A percentile compares a stretch with the other conserved stretches of the same genome.
Evolutionary conservation across 2,113 vertebrate species (phyloP).

Genomic region (Mobula birostris): DNA sequence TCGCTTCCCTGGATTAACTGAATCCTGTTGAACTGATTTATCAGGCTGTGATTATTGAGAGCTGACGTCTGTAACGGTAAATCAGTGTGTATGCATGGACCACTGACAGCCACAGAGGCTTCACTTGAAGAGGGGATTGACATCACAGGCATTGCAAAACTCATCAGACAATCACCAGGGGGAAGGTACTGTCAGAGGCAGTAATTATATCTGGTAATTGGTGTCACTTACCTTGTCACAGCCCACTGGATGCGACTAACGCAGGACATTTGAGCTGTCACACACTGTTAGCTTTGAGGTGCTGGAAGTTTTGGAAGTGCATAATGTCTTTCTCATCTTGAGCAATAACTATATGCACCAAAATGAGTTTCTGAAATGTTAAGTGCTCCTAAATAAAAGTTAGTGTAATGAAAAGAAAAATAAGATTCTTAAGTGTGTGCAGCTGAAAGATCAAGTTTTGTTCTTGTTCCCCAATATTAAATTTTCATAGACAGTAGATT

Average conservation of each 20-base stretch:
- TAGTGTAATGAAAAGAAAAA: constrained; percentile 38
- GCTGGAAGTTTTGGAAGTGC: constrained; percentile 48
- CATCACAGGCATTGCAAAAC: constrained; percentile 54
- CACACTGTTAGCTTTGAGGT: constrained; percentile 53
- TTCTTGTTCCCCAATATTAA: neutral
- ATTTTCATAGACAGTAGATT: neutral
- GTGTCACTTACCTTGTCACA: constrained; percentile 64
- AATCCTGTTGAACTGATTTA: neutral
- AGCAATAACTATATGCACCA: constrained; percentile 39
- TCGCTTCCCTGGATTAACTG: neutral
- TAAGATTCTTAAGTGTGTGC: neutral
- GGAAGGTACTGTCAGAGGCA: constrained; percentile 57
- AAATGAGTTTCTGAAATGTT: constrained; percentile 42
- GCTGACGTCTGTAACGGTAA: neutral
- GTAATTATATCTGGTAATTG: constrained; percentile 69
- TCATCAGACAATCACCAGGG: constrained; percentile 51
- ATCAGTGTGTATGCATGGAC: constrained; percentile 41
- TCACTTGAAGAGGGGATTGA: constrained; percentile 48
- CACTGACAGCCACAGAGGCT: constrained; percentile 37
- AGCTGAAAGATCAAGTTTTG: neutral
- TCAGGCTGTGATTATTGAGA: constrained; percentile 16
- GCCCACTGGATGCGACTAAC: constrained; percentile 55
- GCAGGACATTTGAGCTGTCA: constrained; percentile 58
- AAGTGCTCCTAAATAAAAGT: neutral
- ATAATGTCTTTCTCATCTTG: constrained; percentile 41